Conservation (phyloP, 1,140 invertebrate species). For the Drosophila lowei region DNA sequence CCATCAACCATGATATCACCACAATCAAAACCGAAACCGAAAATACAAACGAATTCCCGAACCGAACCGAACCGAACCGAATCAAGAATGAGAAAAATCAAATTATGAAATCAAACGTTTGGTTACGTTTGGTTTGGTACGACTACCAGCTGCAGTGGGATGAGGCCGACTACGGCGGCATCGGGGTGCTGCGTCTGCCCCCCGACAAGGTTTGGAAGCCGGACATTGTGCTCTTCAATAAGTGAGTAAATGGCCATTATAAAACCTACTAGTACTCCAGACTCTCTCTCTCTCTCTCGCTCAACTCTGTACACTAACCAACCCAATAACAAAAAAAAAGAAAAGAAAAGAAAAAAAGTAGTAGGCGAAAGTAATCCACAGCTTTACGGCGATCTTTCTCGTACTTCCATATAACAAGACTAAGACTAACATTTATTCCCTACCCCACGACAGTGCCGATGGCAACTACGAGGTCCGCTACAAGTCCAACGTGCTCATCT, state of each 20-base stretch:
- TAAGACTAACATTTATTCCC: constrained; percentile 5
- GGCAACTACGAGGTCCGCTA: constrained; percentile 98
- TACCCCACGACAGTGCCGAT: constrained; percentile 89
- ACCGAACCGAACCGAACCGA: constrained; percentile 35
- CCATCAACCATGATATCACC: constrained; percentile 54
- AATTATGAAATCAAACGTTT: constrained; percentile 99
- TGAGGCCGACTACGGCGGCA: constrained; percentile 98
- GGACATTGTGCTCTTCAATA: constrained; percentile 99
- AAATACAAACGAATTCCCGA: constrained; percentile 45
- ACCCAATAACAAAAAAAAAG: too few species aligned
- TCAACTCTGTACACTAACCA: constrained; percentile 41
- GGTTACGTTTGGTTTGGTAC: constrained; percentile 98
- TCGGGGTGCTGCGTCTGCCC: constrained; percentile 96
- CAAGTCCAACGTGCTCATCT: constrained; percentile 98
- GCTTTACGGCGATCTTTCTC: constrained; percentile 7
- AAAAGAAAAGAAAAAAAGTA: neutral
- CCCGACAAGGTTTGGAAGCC: constrained; percentile 99
- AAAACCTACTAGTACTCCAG: constrained; percentile 30
- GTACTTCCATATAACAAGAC: constrained; percentile 4
- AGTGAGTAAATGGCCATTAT: constrained; percentile 88
- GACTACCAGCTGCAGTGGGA: constrained; percentile 99
- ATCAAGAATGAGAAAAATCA: constrained; percentile 98
- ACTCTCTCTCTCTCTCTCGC: constrained; percentile 11
- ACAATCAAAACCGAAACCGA: constrained; percentile 46
- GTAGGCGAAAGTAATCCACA: constrained; percentile 35